Evolutionary conservation across 2,888 invertebrate genomes (phyloP), one percentile per base, ranked within the genome.

Genomic region (Liopterus haemorrhoidalis): DNA sequence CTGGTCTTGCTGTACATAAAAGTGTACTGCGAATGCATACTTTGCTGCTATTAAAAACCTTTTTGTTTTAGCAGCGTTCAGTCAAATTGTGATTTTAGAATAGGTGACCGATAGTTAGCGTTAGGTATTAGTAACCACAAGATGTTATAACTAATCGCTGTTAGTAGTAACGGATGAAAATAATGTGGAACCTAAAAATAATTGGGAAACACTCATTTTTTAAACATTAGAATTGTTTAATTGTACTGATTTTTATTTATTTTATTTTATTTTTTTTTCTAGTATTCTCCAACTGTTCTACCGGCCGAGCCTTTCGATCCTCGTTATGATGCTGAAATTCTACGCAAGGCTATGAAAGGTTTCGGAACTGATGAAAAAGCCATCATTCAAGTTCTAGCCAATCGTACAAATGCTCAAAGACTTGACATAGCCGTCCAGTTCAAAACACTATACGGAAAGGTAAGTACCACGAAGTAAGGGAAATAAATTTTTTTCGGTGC

Each of bases 341-440:
- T 92, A 16, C 76, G 90, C n/a, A 85, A 84, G 58, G 91, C 92
- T 0, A 92, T 92, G 92, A 91, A 90, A 70, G 92, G 91, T 38
- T 81, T 87, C 56, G 90, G 93, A 21, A 94, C 94, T 0, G 89
- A 95, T 64, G 94, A 95, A 65, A 84, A 85, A 60, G 76, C 87
- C 1, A 84, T 95, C 57, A 91, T 93, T 46, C 81, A 84, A 56
- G 81, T 95, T 8, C 72, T 96, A 33, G 80, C 86, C 5, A 79
- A 79, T 52, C 79, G 95, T 37, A 82, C 82, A 53, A 92, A 93
- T 61, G 78, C 78, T 20, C 94, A 97, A 68, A 78, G 96, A 46
- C 75, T 89, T 55, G 81, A 89, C 60, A 87, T 93, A 57, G 79
- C 82, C 15, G 73, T 78, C 18, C 81, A 82, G 59, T 93, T 85